These are phyloP conservation scores for Tragelaphus scriptus DNA, from an alignment of 2,113 vertebrate species.

Conservation along the genomic window DNA sequence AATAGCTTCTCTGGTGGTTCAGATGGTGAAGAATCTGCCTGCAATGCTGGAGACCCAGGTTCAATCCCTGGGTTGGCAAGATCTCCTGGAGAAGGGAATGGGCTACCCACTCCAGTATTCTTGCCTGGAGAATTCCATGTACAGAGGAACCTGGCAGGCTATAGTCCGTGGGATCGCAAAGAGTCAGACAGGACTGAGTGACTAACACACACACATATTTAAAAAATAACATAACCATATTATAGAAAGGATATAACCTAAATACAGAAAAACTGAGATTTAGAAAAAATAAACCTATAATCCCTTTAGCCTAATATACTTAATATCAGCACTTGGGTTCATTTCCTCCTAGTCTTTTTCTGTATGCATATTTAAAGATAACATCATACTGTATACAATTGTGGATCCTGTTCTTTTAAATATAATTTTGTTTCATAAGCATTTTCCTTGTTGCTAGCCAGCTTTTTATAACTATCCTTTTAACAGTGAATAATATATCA, in stretches of 20 bases:
- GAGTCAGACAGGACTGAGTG: background rate
- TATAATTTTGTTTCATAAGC: background rate
- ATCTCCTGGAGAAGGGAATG: background rate
- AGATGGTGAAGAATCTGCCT: background rate
- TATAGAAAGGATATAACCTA: conserved; percentile 1
- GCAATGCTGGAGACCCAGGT: background rate
- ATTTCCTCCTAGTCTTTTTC: conserved; percentile 5
- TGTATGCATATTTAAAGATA: conserved; percentile 9
- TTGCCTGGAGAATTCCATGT: background rate
- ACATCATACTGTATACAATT: background rate
- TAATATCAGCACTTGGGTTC: background rate
- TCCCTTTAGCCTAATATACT: background rate
- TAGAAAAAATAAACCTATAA: background rate
- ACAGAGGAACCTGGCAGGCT: background rate
- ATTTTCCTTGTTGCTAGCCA: conserved; percentile 23
- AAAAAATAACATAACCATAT: background rate
- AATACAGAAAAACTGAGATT: background rate
- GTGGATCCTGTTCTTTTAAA: conserved; percentile 18
- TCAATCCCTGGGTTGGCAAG: background rate
- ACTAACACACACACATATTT: background rate
- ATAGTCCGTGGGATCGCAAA: background rate
- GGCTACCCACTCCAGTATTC: background rate
- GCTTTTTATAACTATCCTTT: conserved; percentile 33
- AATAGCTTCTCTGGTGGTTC: background rate
- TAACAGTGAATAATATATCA: conserved; percentile 37